phyloP scores from a whole-genome alignment of 2,888 invertebrate genomes.

The Macrosoma leucophasiata region DNA sequence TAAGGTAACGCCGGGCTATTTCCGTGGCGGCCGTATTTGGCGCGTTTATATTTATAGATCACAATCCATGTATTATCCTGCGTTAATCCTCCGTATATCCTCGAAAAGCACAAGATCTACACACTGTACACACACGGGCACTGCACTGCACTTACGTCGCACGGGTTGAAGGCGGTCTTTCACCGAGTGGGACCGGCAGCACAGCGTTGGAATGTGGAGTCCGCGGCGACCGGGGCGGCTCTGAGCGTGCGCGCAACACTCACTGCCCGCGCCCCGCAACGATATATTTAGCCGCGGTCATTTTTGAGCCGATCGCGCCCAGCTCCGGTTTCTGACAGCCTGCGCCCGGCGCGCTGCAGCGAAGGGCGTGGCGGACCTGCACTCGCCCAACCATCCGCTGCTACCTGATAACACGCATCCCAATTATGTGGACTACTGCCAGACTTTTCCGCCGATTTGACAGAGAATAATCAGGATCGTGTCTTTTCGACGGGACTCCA shows the following conservation, averaged over 20 bases:
- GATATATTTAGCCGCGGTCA: slow-evolving; percentile 60
- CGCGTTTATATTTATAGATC: slow-evolving; percentile 54
- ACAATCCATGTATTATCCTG: slow-evolving; percentile 25
- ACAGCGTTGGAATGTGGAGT: slow-evolving; percentile 82
- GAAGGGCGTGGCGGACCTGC: slow-evolving; percentile 32
- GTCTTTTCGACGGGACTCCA: too few relatives aligned
- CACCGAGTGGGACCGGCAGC: slow-evolving; percentile 64
- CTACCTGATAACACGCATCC: too few relatives aligned
- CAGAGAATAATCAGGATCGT: too few relatives aligned
- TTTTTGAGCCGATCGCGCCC: slow-evolving; percentile 61
- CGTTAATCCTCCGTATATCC: too few relatives aligned
- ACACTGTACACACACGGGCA: slow-evolving; percentile 45
- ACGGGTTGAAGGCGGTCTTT: slow-evolving; percentile 71
- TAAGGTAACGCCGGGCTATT: slow-evolving; percentile 64
- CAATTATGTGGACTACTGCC: too few relatives aligned
- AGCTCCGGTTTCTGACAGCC: slow-evolving; percentile 66
- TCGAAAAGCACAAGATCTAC: slow-evolving; percentile 34
- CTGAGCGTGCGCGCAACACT: slow-evolving; percentile 49
- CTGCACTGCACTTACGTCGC: slow-evolving; percentile 73
- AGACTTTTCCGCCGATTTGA: too few relatives aligned
- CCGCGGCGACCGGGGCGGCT: slow-evolving; percentile 82
- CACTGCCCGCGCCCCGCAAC: slow-evolving; percentile 28
- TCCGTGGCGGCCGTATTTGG: slow-evolving; percentile 44
- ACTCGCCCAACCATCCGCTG: too few relatives aligned
- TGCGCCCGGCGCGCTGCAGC: slow-evolving; percentile 33